A percentile compares a stretch with the other conserved stretches of the same genome.
Conservation (phyloP, 2,797 vertebrate genomes). For the Rhinophrynus dorsalis region DNA sequence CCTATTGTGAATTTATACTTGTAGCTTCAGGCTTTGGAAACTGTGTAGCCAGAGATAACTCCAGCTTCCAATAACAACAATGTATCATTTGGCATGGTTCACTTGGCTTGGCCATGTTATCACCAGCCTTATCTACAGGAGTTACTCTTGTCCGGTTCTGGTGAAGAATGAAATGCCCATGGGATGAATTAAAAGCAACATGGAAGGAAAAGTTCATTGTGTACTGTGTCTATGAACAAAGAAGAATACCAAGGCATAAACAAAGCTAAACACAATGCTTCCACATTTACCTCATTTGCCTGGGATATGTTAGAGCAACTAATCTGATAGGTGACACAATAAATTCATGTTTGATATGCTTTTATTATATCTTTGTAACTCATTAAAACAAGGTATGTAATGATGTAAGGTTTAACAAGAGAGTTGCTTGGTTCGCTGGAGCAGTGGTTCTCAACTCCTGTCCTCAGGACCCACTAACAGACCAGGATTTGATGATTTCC, state of each 20-base stretch:
- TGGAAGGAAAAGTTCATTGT: conserved; percentile 17
- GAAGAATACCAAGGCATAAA: neutral
- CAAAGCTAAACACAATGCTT: neutral
- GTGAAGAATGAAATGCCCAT: conserved; percentile 16
- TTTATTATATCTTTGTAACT: too few species aligned
- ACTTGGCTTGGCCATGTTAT: conserved; percentile 4
- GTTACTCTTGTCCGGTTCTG: conserved; percentile 44
- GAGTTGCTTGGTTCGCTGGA: too few species aligned
- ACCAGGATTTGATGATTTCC: too few species aligned
- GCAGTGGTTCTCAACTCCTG: too few species aligned
- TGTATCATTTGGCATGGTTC: conserved; percentile 32
- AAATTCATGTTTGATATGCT: too few species aligned
- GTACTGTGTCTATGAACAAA: conserved; percentile 25
- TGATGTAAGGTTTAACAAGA: too few species aligned
- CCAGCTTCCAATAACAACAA: conserved; percentile 11
- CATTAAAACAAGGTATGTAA: too few species aligned
- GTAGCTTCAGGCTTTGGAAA: neutral
- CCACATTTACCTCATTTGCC: neutral
- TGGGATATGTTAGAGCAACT: too few species aligned
- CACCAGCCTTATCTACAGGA: conserved; percentile 39
- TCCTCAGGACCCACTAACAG: too few species aligned
- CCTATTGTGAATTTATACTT: conserved; percentile 5
- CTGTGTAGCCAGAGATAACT: neutral
- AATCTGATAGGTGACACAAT: too few species aligned
- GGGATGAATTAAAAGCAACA: neutral